Evolutionary conservation across 1,140 invertebrate genomes (phyloP).

Genomic region (Meloidogyne hapla): DNA sequence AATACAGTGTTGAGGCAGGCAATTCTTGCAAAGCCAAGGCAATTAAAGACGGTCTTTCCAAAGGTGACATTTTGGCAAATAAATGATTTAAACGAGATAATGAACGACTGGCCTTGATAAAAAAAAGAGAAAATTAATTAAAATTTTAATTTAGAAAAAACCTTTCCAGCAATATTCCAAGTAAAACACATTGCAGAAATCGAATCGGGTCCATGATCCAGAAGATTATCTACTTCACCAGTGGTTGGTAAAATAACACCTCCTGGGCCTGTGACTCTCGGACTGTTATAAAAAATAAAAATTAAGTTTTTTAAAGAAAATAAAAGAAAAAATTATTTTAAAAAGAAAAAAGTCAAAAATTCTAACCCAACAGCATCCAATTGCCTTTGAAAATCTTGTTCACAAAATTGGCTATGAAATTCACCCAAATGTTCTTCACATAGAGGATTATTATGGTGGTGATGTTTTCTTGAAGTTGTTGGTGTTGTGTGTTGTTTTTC

Average conservation of each 20-base stretch:
- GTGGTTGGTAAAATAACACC: slow-evolving; percentile 41
- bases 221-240: slow-evolving; percentile 33
- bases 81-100: slow-evolving; percentile 34
- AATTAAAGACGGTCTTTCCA: slow-evolving; percentile 47
- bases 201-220: slow-evolving; percentile 37
- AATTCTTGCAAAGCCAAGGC: slow-evolving; percentile 50
- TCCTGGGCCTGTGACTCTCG: slow-evolving; percentile 42
- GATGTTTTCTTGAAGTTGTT: slow-evolving; percentile 1
- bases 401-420: slow-evolving; percentile 45
- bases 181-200: slow-evolving; percentile 52
- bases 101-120: slow-evolving; percentile 29
- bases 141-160: slow-evolving; percentile 18
- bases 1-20: slow-evolving; percentile 47
- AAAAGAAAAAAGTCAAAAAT: no score
- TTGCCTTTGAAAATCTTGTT: slow-evolving; percentile 47
- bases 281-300: no score
- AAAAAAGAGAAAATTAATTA: not conserved
- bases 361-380: slow-evolving; percentile 34
- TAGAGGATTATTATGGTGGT: not conserved
- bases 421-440: slow-evolving; percentile 26
- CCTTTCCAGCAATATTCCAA: slow-evolving; percentile 51
- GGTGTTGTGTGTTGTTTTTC: not conserved
- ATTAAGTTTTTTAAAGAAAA: no score
- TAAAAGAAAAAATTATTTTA: no score
- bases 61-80: slow-evolving; percentile 39